Conservation (phyloP, 2,888 invertebrate genomes). For the Caenorhabditis doughertyi region DNA sequence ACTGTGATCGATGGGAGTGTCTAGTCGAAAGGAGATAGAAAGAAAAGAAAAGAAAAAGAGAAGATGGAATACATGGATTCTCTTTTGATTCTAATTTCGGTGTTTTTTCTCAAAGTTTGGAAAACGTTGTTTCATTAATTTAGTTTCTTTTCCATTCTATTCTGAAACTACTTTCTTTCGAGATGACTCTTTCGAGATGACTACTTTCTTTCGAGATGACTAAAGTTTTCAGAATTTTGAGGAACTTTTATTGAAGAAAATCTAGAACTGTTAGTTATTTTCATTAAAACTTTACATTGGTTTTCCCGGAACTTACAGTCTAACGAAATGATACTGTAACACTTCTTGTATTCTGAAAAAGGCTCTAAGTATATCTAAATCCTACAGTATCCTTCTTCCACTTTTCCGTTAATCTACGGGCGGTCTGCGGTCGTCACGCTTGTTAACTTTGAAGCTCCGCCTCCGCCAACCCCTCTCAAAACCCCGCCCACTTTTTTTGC, state of each 20-base stretch:
- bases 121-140: neutral
- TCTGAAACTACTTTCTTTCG: neutral
- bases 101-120: neutral
- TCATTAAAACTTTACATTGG: too few species aligned
- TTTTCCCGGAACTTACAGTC: too few species aligned
- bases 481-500: constrained; percentile 38
- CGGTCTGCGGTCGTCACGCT: constrained; percentile 40
- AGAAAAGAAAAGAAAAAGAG: neutral
- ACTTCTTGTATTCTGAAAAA: too few species aligned
- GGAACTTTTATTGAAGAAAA: too few species aligned
- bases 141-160: neutral
- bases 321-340: too few species aligned
- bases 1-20: constrained; percentile 50
- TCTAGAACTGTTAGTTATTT: too few species aligned
- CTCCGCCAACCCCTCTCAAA: neutral
- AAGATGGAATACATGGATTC: constrained; percentile 3
- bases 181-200: too few species aligned
- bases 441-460: constrained; percentile 44
- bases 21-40: neutral
- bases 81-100: constrained; percentile 20
- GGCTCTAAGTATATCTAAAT: too few species aligned
- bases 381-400: constrained; percentile 9
- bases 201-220: too few species aligned
- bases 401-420: constrained; percentile 21
- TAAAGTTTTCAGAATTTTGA: too few species aligned